Evolutionary conservation across 2,888 invertebrate species (phyloP).

Genomic region (Gymnocheta viridis): DNA sequence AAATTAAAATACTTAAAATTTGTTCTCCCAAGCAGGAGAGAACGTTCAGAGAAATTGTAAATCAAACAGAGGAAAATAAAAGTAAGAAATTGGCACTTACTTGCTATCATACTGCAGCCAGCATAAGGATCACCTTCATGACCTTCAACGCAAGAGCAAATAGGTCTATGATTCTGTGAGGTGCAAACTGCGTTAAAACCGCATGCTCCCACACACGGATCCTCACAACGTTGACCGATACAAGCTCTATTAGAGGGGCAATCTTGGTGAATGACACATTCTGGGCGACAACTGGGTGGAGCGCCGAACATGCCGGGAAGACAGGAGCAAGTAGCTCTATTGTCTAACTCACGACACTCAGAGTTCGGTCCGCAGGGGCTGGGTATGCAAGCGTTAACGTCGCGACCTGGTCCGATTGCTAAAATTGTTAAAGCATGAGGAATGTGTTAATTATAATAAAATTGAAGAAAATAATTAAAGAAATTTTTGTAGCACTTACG

Average conservation of each 20-base stretch:
- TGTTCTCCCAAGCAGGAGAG: background rate
- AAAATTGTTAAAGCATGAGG: constrained; percentile 58
- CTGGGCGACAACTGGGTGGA: constrained; percentile 90
- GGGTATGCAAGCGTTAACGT: constrained; percentile 86
- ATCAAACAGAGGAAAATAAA: background rate
- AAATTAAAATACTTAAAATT: constrained; percentile 32
- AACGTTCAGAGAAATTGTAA: background rate
- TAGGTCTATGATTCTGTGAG: constrained; percentile 88
- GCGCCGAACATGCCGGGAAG: constrained; percentile 88
- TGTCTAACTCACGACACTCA: constrained; percentile 87
- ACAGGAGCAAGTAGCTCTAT: constrained; percentile 89
- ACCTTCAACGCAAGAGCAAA: constrained; percentile 87
- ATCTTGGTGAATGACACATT: constrained; percentile 88
- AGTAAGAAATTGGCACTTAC: constrained; percentile 82
- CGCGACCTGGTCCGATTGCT: constrained; percentile 82
- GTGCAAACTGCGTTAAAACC: constrained; percentile 88
- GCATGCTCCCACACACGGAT: constrained; percentile 90
- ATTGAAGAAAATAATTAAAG: background rate
- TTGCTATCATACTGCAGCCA: constrained; percentile 85
- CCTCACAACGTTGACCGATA: constrained; percentile 87
- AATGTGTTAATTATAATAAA: background rate
- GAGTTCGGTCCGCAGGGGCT: constrained; percentile 90
- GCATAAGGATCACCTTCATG: constrained; percentile 91
- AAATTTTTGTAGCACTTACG: constrained; percentile 75
- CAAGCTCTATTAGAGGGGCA: constrained; percentile 88